Percentiles rank a stretch among this genome's conserved stretches.
Conservation (phyloP, 2,113 vertebrate genomes). For the Hippopotamus amphibius region DNA sequence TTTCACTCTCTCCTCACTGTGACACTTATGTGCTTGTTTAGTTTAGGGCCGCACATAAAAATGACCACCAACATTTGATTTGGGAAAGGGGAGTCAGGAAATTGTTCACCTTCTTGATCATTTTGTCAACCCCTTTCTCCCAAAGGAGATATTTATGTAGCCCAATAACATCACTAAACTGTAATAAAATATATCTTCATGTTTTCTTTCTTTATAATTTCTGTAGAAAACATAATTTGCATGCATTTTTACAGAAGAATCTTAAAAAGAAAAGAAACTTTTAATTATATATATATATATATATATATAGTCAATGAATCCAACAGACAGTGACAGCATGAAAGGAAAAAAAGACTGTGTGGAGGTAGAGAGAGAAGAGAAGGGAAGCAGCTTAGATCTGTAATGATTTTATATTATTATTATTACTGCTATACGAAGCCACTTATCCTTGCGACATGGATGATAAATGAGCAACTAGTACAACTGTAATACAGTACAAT, state of each 20-base stretch:
- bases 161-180: not conserved
- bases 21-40: constrained; percentile 55
- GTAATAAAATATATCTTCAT: constrained; percentile 55
- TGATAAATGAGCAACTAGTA: constrained; percentile 1
- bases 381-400: not conserved
- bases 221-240: constrained; percentile 66
- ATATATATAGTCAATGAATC: not conserved
- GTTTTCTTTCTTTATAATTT: constrained; percentile 68
- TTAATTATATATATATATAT: not conserved
- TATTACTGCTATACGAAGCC: not conserved
- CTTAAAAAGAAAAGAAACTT: constrained; percentile 33
- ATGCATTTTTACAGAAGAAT: constrained; percentile 57
- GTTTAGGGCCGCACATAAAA: constrained; percentile 45
- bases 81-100: constrained; percentile 70
- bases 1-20: constrained; percentile 26
- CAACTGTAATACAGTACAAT: not conserved
- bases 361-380: not conserved
- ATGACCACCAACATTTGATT: constrained; percentile 52
- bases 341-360: not conserved
- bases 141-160: constrained; percentile 68
- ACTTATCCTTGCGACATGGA: not conserved
- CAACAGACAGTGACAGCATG: not conserved
- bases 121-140: constrained; percentile 71
- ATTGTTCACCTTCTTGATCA: constrained; percentile 76
- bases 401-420: constrained; percentile 6